Conservation (phyloP, 2,797 vertebrate species). For the Synaphobranchus kaupii region DNA sequence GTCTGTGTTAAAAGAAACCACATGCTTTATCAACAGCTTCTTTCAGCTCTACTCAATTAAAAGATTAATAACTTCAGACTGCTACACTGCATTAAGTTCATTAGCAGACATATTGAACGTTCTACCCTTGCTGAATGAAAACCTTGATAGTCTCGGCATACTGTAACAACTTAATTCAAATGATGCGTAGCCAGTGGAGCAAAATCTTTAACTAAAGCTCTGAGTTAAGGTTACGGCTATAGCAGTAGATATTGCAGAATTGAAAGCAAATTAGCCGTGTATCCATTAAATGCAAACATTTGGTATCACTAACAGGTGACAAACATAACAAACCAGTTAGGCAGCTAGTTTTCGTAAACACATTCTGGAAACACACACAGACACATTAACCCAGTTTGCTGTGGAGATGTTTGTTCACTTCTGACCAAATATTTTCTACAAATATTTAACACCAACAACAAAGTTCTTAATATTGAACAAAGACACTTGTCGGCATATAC, state of each 20-base stretch:
- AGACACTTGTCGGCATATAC: neutral
- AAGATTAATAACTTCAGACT: conserved; percentile 1
- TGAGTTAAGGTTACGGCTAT: neutral
- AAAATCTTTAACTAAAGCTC: neutral
- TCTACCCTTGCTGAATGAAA: neutral
- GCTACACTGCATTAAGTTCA: neutral
- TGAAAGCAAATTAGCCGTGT: neutral
- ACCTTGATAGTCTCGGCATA: neutral
- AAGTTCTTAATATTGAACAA: neutral
- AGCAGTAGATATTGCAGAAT: neutral
- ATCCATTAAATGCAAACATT: neutral
- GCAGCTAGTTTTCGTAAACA: neutral
- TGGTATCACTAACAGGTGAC: neutral
- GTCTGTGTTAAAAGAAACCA: neutral
- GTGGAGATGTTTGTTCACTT: neutral
- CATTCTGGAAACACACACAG: no score
- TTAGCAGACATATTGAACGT: neutral
- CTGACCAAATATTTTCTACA: neutral
- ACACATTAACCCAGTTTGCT: no score
- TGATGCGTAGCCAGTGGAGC: neutral
- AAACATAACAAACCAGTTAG: neutral
- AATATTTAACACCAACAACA: neutral
- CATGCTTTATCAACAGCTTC: neutral
- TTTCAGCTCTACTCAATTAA: neutral
- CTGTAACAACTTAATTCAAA: neutral